These are phyloP conservation scores for Noctua janthe DNA, from an alignment of 2,888 invertebrate genomes.

Conservation along the genomic window DNA sequence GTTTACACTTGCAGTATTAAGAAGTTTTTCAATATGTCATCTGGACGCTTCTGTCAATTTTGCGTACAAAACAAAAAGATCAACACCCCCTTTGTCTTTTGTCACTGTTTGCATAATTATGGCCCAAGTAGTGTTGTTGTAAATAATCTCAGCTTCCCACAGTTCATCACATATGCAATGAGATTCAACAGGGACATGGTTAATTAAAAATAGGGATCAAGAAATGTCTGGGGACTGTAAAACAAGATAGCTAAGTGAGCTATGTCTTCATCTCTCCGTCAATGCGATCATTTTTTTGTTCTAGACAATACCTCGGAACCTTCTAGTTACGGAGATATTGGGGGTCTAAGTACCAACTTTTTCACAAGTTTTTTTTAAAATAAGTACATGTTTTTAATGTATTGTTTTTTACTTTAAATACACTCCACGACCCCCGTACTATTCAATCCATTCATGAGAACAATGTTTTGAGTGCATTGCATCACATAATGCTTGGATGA, in stretches of 20 bases:
- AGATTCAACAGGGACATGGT: not conserved
- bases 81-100: conserved; percentile 29
- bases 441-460: no score
- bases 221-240: not conserved
- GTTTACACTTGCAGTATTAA: not conserved
- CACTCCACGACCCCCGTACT: no score
- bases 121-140: conserved; percentile 5
- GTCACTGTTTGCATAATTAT: conserved; percentile 11
- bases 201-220: not conserved
- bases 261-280: not conserved
- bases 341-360: no score
- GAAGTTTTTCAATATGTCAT: conserved; percentile 1
- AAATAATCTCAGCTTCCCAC: conserved; percentile 7
- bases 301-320: no score
- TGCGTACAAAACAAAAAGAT: conserved; percentile 4
- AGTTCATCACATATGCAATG: not conserved
- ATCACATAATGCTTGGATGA: no score
- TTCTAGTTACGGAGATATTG: no score
- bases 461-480: no score
- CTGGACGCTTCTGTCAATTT: not conserved
- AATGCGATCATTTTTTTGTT: no score
- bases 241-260: not conserved
- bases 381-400: no score
- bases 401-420: no score
- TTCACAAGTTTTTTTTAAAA: no score